Conservation (phyloP, 2,797 vertebrate species). For the Glyptemys insculpta region DNA sequence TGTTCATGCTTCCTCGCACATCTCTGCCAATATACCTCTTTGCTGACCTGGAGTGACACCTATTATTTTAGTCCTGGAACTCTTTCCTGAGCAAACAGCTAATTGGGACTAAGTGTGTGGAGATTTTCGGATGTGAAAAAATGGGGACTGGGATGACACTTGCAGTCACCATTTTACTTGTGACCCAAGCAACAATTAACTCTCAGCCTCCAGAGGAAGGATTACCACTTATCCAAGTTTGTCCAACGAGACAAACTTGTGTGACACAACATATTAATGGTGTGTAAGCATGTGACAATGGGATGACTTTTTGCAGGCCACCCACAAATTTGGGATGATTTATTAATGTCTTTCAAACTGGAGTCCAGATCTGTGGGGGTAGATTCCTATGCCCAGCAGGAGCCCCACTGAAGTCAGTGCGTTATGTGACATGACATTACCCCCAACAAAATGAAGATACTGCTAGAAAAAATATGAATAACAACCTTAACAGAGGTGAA, state of each 20-base stretch:
- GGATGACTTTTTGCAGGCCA: background rate
- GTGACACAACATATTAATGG: slow-evolving; percentile 9
- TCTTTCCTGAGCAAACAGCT: slow-evolving; percentile 4
- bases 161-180: background rate
- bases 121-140: slow-evolving; percentile 11
- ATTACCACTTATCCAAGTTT: background rate
- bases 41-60: background rate
- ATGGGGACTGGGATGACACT: background rate
- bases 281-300: background rate
- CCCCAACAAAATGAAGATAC: background rate
- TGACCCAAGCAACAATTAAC: background rate
- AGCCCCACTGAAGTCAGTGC: background rate
- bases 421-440: background rate
- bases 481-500: background rate
- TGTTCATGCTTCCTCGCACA: slow-evolving; percentile 11
- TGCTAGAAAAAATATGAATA: slow-evolving; percentile 14
- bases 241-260: background rate
- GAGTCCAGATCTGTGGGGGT: background rate
- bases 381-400: background rate
- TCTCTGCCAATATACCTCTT: slow-evolving; percentile 27
- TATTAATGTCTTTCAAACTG: background rate
- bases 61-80: background rate
- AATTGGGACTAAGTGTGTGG: background rate
- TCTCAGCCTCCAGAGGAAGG: background rate
- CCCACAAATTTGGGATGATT: background rate